Conservation (phyloP, 2,797 vertebrate genomes). For the Apogon talboti region DNA sequence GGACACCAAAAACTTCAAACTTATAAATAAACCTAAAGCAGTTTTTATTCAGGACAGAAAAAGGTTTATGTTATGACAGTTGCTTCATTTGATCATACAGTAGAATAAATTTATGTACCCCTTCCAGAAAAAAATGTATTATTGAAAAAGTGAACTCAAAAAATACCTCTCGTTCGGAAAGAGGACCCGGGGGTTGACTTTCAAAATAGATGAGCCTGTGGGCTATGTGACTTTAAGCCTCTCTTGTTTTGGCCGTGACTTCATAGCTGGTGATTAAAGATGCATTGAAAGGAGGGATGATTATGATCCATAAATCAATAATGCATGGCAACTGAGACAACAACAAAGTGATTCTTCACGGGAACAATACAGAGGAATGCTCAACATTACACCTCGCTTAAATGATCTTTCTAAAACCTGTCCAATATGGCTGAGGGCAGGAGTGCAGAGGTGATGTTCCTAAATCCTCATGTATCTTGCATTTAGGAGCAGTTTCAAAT, state of each 20-base stretch:
- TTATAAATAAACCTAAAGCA: too few relatives aligned
- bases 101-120: not conserved
- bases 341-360: slow-evolving; percentile 76
- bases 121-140: not conserved
- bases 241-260: slow-evolving; percentile 53
- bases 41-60: too few relatives aligned
- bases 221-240: slow-evolving; percentile 44
- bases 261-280: slow-evolving; percentile 72
- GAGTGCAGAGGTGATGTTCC: slow-evolving; percentile 20
- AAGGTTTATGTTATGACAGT: too few relatives aligned
- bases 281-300: slow-evolving; percentile 73
- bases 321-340: slow-evolving; percentile 76
- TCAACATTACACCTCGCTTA: slow-evolving; percentile 75
- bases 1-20: too few relatives aligned
- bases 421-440: not conserved
- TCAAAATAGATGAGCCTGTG: slow-evolving; percentile 30
- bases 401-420: slow-evolving; percentile 58
- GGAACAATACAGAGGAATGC: slow-evolving; percentile 58
- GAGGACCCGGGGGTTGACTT: slow-evolving; percentile 30
- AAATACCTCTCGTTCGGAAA: slow-evolving; percentile 21
- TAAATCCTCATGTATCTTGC: slow-evolving; percentile 50
- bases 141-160: not conserved
- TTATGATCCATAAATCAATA: slow-evolving; percentile 81
- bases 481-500: slow-evolving; percentile 41
- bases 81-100: not conserved